phyloP scores from a whole-genome alignment of 1,140 invertebrate species.

The Octopus sinensis region DNA sequence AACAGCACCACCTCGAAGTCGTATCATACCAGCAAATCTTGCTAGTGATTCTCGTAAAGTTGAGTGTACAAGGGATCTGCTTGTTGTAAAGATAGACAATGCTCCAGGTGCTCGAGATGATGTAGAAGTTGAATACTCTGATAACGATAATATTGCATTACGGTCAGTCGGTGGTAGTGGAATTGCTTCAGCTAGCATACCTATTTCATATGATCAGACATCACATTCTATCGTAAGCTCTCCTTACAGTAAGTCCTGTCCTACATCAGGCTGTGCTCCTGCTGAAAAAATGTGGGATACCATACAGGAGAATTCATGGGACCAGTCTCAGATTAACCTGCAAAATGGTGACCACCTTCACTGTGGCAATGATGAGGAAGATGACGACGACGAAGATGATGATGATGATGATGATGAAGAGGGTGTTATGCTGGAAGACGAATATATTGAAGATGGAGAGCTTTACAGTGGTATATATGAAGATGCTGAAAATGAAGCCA shows the following conservation, averaged over 20 bases:
- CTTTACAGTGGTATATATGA: conserved; percentile 23
- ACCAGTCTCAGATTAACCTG: conserved; percentile 20
- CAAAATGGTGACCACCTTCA: conserved; percentile 20
- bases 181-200: not conserved
- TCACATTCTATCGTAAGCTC: not conserved
- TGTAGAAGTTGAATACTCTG: conserved; percentile 45
- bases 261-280: not conserved
- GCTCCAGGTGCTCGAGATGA: conserved; percentile 33
- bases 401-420: conserved; percentile 24
- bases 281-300: conserved; percentile 1
- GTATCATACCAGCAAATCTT: not conserved
- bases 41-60: conserved; percentile 37
- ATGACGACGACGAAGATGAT: conserved; percentile 14
- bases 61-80: conserved; percentile 39
- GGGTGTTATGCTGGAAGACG: conserved; percentile 13
- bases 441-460: conserved; percentile 28
- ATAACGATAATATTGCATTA: conserved; percentile 22
- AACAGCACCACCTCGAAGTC: not conserved
- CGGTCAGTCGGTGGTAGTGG: not conserved
- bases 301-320: not conserved
- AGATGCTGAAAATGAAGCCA: conserved; percentile 8
- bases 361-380: conserved; percentile 11
- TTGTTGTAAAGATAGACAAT: conserved; percentile 46
- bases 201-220: not conserved
- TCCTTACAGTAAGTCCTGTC: not conserved